phyloP scores from a whole-genome alignment of 2,888 invertebrate genomes.

The Tipula unca region DNA sequence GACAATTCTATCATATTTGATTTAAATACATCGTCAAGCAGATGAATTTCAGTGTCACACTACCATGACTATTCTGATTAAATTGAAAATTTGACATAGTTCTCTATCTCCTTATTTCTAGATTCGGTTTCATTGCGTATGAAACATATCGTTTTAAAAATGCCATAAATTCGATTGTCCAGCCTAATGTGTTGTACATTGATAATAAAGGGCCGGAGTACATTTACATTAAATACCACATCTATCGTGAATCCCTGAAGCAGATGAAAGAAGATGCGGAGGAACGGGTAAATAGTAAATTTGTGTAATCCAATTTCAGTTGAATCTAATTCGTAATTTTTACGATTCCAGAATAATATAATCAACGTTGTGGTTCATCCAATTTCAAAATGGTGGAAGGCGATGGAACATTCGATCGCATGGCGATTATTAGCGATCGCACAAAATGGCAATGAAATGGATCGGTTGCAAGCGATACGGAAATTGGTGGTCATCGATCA shows the following conservation, averaged over 20 bases:
- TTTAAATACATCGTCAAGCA: no score
- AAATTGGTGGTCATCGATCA: constrained; percentile 57
- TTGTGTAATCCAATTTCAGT: background rate
- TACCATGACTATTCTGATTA: no score
- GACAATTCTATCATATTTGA: no score
- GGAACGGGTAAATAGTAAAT: constrained; percentile 31
- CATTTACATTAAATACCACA: constrained; percentile 48
- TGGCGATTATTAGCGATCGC: constrained; percentile 58
- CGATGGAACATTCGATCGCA: constrained; percentile 54
- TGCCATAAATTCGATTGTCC: constrained; percentile 39
- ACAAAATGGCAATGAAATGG: constrained; percentile 51
- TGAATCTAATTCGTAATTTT: background rate
- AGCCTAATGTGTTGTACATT: constrained; percentile 37
- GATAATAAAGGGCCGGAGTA: constrained; percentile 44
- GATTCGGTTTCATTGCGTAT: constrained; percentile 36
- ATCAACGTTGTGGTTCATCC: constrained; percentile 40
- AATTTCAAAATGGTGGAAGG: constrained; percentile 51
- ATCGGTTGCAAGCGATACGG: constrained; percentile 55
- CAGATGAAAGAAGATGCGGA: constrained; percentile 36
- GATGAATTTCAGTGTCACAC: no score
- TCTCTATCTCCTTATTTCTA: constrained; percentile 23
- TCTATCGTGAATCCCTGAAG: constrained; percentile 41
- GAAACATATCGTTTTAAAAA: constrained; percentile 35
- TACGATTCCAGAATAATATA: constrained; percentile 33
- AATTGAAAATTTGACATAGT: background rate